Conservation (phyloP, 2,797 vertebrate genomes). For the Mareca strepera region DNA sequence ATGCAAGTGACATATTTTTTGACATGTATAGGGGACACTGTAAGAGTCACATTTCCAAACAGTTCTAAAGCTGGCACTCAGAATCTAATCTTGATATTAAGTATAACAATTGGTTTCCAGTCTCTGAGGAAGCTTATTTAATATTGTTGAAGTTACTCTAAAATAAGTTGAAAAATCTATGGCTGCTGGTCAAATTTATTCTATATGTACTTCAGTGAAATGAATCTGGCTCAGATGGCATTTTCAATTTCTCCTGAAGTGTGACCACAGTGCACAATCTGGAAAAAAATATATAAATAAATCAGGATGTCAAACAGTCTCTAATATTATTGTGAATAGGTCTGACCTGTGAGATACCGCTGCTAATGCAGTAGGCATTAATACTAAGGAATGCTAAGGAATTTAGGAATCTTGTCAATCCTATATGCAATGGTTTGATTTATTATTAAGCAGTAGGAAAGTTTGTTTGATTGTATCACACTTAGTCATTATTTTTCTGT, state of each 20-base stretch:
- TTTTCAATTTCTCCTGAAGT: slow-evolving; percentile 32
- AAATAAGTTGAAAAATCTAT: neutral
- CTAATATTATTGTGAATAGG: neutral
- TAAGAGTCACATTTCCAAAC: neutral
- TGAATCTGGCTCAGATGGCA: neutral
- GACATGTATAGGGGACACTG: neutral
- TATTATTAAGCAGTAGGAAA: neutral
- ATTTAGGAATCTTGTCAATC: neutral
- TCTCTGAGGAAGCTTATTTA: slow-evolving; percentile 29
- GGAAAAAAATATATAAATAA: neutral
- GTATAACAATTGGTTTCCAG: neutral
- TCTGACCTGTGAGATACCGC: neutral
- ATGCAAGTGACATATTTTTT: neutral
- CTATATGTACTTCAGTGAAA: neutral
- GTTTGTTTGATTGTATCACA: neutral
- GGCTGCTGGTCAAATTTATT: neutral
- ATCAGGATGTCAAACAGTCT: neutral
- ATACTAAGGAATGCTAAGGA: neutral
- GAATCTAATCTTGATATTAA: neutral
- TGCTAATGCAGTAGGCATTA: neutral
- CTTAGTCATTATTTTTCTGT: neutral
- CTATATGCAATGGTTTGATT: neutral
- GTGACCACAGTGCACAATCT: neutral
- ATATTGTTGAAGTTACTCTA: neutral
- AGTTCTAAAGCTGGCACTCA: neutral